Evolutionary conservation across 2,888 invertebrate genomes (phyloP).

Genomic region (Homarus gammarus): DNA sequence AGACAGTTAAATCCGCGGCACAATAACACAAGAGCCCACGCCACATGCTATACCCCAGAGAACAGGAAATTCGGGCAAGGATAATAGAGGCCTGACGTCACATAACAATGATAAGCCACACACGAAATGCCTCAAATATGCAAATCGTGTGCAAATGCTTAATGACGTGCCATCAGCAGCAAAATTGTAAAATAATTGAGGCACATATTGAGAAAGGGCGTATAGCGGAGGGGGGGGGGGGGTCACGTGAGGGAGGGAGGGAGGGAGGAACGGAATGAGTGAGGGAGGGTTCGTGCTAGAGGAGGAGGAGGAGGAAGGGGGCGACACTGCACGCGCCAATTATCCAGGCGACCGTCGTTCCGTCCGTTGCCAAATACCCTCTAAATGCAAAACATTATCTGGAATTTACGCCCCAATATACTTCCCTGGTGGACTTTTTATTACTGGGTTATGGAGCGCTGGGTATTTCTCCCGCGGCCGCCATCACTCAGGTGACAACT

Average conservation of each 20-base stretch:
- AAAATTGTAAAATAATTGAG: constrained; percentile 20
- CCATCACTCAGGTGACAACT: constrained; percentile 35
- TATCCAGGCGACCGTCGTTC: background rate
- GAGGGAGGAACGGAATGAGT: background rate
- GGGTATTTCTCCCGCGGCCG: constrained; percentile 10
- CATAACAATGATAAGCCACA: background rate
- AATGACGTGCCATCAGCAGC: constrained; percentile 15
- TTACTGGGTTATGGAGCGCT: background rate
- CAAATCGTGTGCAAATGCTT: constrained; percentile 5
- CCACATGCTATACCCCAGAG: too few relatives aligned
- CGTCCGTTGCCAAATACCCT: background rate
- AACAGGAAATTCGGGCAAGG: background rate
- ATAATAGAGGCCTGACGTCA: background rate
- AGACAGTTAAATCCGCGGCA: too few relatives aligned
- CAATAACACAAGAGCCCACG: too few relatives aligned
- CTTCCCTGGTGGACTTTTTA: background rate
- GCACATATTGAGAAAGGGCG: constrained; percentile 9
- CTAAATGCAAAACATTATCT: background rate
- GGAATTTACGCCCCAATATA: background rate
- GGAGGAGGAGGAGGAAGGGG: background rate
- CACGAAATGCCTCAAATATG: constrained; percentile 4
- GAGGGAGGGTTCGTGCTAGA: background rate
- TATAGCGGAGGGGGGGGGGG: background rate
- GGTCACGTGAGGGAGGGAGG: background rate
- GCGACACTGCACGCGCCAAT: constrained; percentile 13